These are phyloP conservation scores for Syndactyla subalaris DNA, from an alignment of 2,797 vertebrate genomes.

Conservation along the genomic window DNA sequence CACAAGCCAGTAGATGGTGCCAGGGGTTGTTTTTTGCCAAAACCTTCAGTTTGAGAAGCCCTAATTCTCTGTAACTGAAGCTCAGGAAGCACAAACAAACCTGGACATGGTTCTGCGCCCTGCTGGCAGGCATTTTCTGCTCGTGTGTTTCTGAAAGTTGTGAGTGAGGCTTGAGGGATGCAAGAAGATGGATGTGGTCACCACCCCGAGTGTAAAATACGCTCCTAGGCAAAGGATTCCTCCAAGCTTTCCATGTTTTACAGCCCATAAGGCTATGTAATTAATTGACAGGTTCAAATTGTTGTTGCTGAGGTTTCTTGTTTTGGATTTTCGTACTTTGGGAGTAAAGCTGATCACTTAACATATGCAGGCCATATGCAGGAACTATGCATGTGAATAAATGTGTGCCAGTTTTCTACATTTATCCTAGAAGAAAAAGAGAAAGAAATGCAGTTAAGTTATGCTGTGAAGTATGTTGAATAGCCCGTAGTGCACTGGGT, in stretches of 20 bases:
- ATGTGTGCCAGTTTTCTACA: background rate
- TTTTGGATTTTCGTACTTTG: background rate
- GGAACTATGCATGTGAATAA: background rate
- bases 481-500: background rate
- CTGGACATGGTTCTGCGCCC: background rate
- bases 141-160: background rate
- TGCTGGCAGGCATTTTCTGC: background rate
- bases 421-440: background rate
- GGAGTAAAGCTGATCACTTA: background rate
- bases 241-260: background rate
- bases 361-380: background rate
- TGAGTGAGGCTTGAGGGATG: background rate
- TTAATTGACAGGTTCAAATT: background rate
- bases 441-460: background rate
- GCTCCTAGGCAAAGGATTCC: background rate
- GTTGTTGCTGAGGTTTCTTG: background rate
- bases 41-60: background rate
- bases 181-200: background rate
- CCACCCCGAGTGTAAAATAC: background rate
- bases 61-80: background rate
- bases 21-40: background rate
- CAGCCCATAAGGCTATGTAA: background rate
- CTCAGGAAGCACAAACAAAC: background rate
- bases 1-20: slow-evolving; percentile 51
- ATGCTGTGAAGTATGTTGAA: background rate